A percentile compares a stretch with the other conserved stretches of the same genome.
These are phyloP conservation scores for Lasioglossum marginatum DNA, from an alignment of 2,888 invertebrate genomes.

Conservation along the genomic window DNA sequence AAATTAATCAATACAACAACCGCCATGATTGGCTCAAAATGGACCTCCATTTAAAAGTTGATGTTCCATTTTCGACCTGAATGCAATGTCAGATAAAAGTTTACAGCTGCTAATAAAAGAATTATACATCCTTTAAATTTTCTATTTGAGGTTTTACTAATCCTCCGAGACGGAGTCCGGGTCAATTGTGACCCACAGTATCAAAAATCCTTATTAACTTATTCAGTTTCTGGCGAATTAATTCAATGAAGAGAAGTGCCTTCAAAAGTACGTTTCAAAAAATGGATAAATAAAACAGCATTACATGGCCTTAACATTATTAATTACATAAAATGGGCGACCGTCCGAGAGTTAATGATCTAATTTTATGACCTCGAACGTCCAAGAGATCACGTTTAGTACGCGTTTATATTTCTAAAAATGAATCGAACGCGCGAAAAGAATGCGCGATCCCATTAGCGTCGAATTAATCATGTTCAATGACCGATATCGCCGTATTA, in stretches of 20 bases:
- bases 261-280: too few species aligned
- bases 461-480: constrained; percentile 35
- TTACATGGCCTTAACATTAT: not conserved
- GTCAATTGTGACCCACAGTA: not conserved
- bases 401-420: not conserved
- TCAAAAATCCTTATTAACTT: not conserved
- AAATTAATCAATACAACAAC: not conserved
- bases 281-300: too few species aligned
- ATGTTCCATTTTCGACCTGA: not conserved
- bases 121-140: not conserved
- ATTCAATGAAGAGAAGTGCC: too few species aligned
- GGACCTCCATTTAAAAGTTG: not conserved
- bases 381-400: not conserved
- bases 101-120: not conserved
- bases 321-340: not conserved
- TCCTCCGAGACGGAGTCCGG: too few species aligned
- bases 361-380: not conserved
- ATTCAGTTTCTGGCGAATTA: not conserved
- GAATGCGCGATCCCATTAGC: not conserved
- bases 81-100: not conserved
- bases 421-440: not conserved
- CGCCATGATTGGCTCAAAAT: not conserved
- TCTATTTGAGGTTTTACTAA: not conserved
- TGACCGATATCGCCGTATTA: constrained; percentile 38
- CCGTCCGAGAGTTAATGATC: too few species aligned